Percentiles rank a stretch among this genome's conserved stretches.
These are phyloP conservation scores for Sphaerophoria rueppellii DNA, from an alignment of 2,888 invertebrate genomes.

Conservation along the genomic window DNA sequence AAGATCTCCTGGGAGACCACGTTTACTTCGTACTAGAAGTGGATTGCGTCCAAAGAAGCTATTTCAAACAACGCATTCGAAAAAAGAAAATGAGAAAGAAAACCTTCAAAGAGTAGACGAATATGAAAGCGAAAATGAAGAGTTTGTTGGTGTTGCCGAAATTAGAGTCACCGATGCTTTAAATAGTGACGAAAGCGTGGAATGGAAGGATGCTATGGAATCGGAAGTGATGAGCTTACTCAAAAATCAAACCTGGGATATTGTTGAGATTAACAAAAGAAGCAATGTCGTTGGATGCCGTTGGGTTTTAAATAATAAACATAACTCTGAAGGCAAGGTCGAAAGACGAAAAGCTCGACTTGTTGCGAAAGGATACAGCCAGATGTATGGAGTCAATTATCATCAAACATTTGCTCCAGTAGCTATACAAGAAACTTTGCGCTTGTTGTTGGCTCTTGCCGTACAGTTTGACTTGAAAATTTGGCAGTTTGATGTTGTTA, in stretches of 20 bases:
- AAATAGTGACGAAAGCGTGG: slow-evolving; percentile 31
- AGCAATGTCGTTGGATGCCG: slow-evolving; percentile 57
- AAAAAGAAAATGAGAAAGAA: neutral
- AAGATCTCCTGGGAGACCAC: slow-evolving; percentile 42
- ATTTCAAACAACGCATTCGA: slow-evolving; percentile 7
- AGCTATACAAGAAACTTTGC: slow-evolving; percentile 48
- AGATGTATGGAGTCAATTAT: too few species aligned
- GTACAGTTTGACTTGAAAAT: slow-evolving; percentile 47
- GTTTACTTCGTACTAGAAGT: too few species aligned
- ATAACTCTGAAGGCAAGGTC: slow-evolving; percentile 18
- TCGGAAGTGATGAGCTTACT: slow-evolving; percentile 49
- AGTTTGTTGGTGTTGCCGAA: slow-evolving; percentile 54
- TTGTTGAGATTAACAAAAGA: slow-evolving; percentile 26
- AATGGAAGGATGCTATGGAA: slow-evolving; percentile 64
- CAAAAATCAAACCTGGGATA: slow-evolving; percentile 60
- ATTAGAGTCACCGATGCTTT: slow-evolving; percentile 47
- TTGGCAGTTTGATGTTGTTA: slow-evolving; percentile 57
- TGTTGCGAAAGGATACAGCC: too few species aligned
- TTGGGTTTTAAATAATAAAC: slow-evolving; percentile 55
- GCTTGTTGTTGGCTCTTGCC: slow-evolving; percentile 57
- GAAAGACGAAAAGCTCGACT: too few species aligned
- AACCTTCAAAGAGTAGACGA: neutral
- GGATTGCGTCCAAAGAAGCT: neutral
- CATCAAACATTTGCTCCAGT: slow-evolving; percentile 21
- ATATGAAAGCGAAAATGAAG: slow-evolving; percentile 37